Percentiles rank a stretch among this genome's conserved stretches.
phyloP scores from a whole-genome alignment of 1,140 invertebrate species.

The Meloidogyne floridensis region DNA sequence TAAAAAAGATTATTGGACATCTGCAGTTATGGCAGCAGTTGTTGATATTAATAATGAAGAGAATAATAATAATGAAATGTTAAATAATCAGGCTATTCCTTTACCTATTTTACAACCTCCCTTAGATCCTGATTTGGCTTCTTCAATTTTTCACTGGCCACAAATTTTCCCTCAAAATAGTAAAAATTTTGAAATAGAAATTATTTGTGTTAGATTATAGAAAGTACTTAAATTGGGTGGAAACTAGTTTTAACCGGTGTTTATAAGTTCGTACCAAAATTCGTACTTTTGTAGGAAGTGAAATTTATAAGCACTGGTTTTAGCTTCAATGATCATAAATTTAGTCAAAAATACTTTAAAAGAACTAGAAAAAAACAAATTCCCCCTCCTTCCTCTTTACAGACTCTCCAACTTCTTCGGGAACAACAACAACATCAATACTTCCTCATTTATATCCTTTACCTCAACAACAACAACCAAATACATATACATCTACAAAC shows the following conservation, averaged over 20 bases:
- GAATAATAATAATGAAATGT: constrained; percentile 1
- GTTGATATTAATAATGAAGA: neutral
- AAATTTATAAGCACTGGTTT: too few species aligned
- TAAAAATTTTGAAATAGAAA: neutral
- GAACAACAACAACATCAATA: constrained; percentile 1
- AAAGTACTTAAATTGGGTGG: too few species aligned
- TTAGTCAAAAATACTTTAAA: too few species aligned
- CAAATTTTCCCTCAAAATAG: neutral
- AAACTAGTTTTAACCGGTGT: too few species aligned
- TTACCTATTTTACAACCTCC: too few species aligned
- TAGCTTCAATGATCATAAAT: too few species aligned
- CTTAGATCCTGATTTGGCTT: neutral
- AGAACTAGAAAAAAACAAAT: too few species aligned
- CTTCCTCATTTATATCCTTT: constrained; percentile 9
- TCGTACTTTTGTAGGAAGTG: too few species aligned
- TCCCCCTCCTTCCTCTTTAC: too few species aligned
- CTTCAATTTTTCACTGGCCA: neutral
- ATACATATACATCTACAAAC: too few species aligned
- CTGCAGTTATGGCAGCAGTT: neutral
- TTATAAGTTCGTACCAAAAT: too few species aligned
- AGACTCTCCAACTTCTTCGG: neutral
- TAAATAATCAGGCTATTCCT: neutral
- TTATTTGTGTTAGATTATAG: neutral
- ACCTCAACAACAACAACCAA: neutral
- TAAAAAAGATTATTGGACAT: constrained; percentile 6